Conservation (phyloP, 2,888 invertebrate genomes). For the Caenorhabditis sp. region DNA sequence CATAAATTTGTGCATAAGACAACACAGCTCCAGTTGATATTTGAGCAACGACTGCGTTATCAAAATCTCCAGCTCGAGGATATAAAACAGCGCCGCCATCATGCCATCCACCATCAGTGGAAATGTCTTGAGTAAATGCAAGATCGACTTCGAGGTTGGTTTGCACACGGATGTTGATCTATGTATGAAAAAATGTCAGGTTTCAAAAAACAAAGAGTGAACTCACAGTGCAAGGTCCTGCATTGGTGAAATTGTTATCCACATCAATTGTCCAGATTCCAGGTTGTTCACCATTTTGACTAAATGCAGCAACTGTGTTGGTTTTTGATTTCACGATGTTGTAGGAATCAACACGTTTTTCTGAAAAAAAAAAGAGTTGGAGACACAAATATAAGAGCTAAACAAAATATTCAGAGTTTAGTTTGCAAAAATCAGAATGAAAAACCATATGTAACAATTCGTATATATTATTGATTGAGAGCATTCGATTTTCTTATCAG, state of each 20-base stretch:
- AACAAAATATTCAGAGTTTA: background rate
- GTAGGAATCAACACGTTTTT: slow-evolving; percentile 22
- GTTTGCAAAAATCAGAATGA: too few species aligned
- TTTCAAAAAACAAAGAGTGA: too few species aligned
- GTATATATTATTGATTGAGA: too few species aligned
- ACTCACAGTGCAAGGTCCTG: slow-evolving; percentile 43
- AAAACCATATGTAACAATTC: too few species aligned
- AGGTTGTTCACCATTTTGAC: slow-evolving; percentile 28
- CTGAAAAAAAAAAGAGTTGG: slow-evolving; percentile 7
- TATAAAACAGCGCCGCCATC: slow-evolving; percentile 42
- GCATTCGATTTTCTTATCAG: background rate
- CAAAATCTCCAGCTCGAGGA: slow-evolving; percentile 39
- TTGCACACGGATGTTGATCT: slow-evolving; percentile 40
- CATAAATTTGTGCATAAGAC: slow-evolving; percentile 48
- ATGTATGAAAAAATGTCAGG: slow-evolving; percentile 4
- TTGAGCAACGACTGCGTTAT: slow-evolving; percentile 47
- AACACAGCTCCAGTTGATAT: slow-evolving; percentile 27
- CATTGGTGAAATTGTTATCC: slow-evolving; percentile 22
- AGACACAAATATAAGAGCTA: too few species aligned
- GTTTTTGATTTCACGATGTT: slow-evolving; percentile 41
- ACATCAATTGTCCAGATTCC: slow-evolving; percentile 50
- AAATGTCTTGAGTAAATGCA: slow-evolving; percentile 52
- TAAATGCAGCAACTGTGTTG: slow-evolving; percentile 39
- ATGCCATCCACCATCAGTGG: slow-evolving; percentile 39
- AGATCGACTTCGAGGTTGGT: slow-evolving; percentile 39